Conservation (phyloP, 2,797 vertebrate species). For the Hippopotamyrus pictus region DNA sequence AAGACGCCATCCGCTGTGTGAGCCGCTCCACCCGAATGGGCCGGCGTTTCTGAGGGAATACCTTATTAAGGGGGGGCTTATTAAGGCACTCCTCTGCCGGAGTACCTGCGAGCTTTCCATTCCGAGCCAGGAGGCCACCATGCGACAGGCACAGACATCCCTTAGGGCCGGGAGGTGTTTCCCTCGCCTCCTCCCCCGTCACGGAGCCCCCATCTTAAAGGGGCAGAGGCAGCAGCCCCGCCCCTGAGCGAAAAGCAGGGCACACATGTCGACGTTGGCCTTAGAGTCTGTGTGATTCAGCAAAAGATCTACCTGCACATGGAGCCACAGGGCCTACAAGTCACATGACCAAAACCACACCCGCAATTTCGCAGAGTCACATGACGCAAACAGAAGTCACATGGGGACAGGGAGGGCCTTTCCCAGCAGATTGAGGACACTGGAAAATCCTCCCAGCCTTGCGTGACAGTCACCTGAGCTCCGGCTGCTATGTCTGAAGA, state of each 20-base stretch:
- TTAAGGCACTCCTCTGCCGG: slow-evolving; percentile 19
- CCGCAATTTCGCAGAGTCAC: background rate
- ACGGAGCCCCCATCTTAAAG: background rate
- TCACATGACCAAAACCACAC: background rate
- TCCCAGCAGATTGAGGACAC: background rate
- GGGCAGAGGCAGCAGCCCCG: background rate
- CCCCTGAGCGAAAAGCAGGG: background rate
- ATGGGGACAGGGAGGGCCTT: background rate
- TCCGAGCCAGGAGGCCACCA: background rate
- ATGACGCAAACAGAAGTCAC: background rate
- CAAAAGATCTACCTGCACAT: background rate
- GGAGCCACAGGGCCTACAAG: background rate
- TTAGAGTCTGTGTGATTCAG: background rate
- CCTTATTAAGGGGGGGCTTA: slow-evolving; percentile 31
- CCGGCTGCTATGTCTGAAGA: background rate
- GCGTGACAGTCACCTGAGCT: background rate
- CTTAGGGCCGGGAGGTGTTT: background rate
- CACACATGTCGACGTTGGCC: background rate
- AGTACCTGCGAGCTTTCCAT: slow-evolving; percentile 20
- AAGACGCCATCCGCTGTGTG: background rate
- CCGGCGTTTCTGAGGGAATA: slow-evolving; percentile 24
- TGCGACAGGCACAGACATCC: background rate
- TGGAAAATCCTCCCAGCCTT: background rate
- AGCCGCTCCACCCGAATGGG: background rate
- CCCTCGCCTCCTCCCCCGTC: background rate